Conservation (phyloP, 2,888 invertebrate species). For the Fabriciana adippe region DNA sequence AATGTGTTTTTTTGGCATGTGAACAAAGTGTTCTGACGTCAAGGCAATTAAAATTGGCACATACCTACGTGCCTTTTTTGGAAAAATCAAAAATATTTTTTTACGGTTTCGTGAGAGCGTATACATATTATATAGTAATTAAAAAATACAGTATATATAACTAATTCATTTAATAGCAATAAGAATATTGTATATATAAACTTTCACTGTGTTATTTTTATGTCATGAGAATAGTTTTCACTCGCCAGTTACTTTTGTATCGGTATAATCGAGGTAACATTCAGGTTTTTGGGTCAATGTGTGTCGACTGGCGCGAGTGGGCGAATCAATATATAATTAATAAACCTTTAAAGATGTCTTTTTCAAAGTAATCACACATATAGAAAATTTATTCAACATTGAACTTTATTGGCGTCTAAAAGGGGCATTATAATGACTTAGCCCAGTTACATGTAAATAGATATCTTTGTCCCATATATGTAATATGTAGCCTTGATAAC, state of each 20-base stretch:
- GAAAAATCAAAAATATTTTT: too few relatives aligned
- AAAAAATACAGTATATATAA: too few relatives aligned
- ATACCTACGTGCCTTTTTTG: background rate
- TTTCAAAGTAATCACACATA: background rate
- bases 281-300: conserved; percentile 23
- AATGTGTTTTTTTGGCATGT: conserved; percentile 12
- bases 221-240: too few relatives aligned
- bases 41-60: background rate
- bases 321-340: background rate
- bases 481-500: conserved; percentile 6
- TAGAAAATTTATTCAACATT: conserved; percentile 7
- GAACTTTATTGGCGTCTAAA: conserved; percentile 4
- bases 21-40: conserved; percentile 10
- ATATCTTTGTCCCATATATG: conserved; percentile 13
- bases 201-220: too few relatives aligned
- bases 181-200: background rate
- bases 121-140: too few relatives aligned
- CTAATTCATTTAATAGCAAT: background rate
- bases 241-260: background rate
- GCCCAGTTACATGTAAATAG: conserved; percentile 16
- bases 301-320: background rate
- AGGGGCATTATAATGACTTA: conserved; percentile 2
- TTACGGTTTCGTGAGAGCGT: background rate
- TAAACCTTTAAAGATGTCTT: conserved; percentile 10
- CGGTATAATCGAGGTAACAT: conserved; percentile 15